A percentile compares a stretch with the other conserved stretches of the same genome.
These are phyloP conservation scores for Passer domesticus DNA, from an alignment of 2,113 vertebrate genomes.

Conservation along the genomic window DNA sequence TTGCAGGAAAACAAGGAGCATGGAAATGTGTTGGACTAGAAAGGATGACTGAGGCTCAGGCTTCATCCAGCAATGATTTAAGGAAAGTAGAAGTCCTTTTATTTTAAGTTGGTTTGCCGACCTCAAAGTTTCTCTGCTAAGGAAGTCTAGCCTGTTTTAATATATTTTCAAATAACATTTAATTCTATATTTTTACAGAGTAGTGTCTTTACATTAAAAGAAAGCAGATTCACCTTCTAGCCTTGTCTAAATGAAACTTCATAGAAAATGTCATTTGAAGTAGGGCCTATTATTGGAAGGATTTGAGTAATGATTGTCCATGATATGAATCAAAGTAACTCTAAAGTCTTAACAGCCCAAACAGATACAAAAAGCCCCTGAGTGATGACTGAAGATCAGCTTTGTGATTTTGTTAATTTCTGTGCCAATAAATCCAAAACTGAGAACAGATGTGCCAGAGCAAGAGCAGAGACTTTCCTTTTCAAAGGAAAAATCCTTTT, in stretches of 20 bases:
- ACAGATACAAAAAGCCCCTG: neutral
- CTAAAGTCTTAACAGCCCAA: neutral
- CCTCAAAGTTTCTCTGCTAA: neutral
- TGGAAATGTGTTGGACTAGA: neutral
- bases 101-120: neutral
- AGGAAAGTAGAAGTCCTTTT: neutral
- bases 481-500: neutral
- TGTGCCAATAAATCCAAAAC: neutral
- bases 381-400: neutral
- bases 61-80: neutral
- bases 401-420: conserved; percentile 12
- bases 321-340: neutral
- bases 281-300: neutral
- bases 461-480: neutral
- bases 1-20: neutral
- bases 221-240: neutral
- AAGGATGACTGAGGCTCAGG: neutral
- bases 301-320: neutral
- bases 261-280: neutral
- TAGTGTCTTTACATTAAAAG: neutral
- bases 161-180: neutral
- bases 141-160: neutral
- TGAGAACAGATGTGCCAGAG: neutral
- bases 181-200: neutral
- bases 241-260: neutral